These are phyloP conservation scores for Ursus arctos DNA, from an alignment of 2,113 vertebrate genomes.

Conservation along the genomic window DNA sequence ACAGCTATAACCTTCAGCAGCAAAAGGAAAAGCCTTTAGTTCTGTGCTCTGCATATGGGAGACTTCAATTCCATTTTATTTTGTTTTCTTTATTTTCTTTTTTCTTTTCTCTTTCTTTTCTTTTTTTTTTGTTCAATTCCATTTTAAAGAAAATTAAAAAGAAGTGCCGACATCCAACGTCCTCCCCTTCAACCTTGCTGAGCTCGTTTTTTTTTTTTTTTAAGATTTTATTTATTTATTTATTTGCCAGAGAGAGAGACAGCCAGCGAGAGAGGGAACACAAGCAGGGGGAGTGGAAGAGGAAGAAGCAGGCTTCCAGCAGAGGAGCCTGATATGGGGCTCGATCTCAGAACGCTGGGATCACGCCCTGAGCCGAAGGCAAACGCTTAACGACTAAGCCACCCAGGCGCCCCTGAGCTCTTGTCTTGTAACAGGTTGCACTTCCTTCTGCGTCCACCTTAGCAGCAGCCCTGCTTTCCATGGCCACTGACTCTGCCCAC, in stretches of 20 bases:
- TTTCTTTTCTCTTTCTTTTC: neutral
- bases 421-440: neutral
- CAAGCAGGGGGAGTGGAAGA: too few species aligned
- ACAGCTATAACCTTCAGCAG: neutral
- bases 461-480: neutral
- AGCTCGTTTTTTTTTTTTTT: neutral
- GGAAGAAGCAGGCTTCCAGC: too few species aligned
- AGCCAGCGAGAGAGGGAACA: too few species aligned
- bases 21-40: neutral
- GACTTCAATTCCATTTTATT: neutral
- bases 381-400: too few species aligned
- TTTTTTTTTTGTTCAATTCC: neutral
- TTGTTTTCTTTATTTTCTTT: neutral
- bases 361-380: too few species aligned
- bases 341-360: too few species aligned
- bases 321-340: too few species aligned
- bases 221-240: too few species aligned
- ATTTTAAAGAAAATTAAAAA: slow-evolving; percentile 30
- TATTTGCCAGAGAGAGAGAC: too few species aligned
- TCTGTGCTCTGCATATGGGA: neutral
- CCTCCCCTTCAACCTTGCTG: neutral
- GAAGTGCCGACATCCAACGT: neutral
- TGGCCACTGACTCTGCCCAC: neutral
- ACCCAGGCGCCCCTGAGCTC: too few species aligned
- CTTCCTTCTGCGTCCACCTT: neutral